These are phyloP conservation scores for Botia kubotai DNA, from an alignment of 2,797 vertebrate species.

Conservation along the genomic window DNA sequence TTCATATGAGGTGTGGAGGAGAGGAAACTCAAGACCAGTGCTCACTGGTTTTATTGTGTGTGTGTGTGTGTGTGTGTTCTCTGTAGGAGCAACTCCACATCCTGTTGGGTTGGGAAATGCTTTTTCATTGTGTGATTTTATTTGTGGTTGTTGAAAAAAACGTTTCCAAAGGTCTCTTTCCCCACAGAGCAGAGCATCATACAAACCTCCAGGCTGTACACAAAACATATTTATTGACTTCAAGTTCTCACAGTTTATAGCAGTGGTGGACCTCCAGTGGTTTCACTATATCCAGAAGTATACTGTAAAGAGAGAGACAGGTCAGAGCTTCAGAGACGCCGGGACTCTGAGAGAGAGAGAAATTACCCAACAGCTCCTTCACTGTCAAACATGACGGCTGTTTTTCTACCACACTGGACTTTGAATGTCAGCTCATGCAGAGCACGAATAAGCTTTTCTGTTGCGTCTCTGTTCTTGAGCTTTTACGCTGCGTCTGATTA, in stretches of 20 bases:
- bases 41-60: too few species aligned
- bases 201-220: slow-evolving; percentile 64
- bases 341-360: slow-evolving; percentile 12
- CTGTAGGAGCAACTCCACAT: neutral
- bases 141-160: slow-evolving; percentile 29
- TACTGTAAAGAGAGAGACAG: neutral
- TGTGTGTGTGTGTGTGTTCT: neutral
- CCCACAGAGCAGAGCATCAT: slow-evolving; percentile 46
- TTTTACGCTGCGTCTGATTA: slow-evolving; percentile 14
- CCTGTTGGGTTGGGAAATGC: neutral
- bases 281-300: slow-evolving; percentile 34
- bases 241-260: slow-evolving; percentile 38
- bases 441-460: slow-evolving; percentile 38
- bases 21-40: too few species aligned
- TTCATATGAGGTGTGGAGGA: neutral
- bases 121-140: slow-evolving; percentile 27
- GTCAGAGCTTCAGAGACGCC: neutral
- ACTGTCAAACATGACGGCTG: slow-evolving; percentile 1
- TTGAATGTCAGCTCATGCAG: slow-evolving; percentile 47
- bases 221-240: slow-evolving; percentile 59
- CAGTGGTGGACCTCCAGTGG: slow-evolving; percentile 36
- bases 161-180: slow-evolving; percentile 33
- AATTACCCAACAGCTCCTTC: slow-evolving; percentile 21
- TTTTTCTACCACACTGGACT: slow-evolving; percentile 28
- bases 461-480: slow-evolving; percentile 49